Evolutionary conservation across 2,888 invertebrate genomes (phyloP), one percentile per base, ranked within the genome.

Genomic region (Monochamus alternatus): DNA sequence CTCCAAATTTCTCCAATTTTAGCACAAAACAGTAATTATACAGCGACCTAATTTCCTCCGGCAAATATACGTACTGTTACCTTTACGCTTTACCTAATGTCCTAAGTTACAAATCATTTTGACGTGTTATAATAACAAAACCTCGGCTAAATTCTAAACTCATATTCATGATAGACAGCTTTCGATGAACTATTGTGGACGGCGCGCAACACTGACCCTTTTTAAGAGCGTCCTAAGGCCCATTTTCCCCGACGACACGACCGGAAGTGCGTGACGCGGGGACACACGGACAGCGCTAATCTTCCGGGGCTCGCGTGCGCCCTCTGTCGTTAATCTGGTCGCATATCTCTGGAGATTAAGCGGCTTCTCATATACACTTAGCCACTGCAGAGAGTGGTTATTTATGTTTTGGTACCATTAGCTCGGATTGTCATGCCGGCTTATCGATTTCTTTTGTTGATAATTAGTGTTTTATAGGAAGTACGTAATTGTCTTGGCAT

Each of bases 241-340:
- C 77, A 73, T 74, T 73, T 76, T 66, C 52, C 68, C 31, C 52
- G 30, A 59, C 60, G 66, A 62, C 71, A 82, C 32, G 10, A 44
- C 63, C 85, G 87, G 87, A 87, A 86, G 86, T 87, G 87, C 87
- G 87, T 87, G 87, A 80, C 80, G 79, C 79, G 77, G 84, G 84
- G 86, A 85, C 86, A 86, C 85, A 85, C 85, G 86, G 86, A 87
- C 86, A 86, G 83, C 84, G 84, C 86, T 87, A 87, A 87, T 87
- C 87, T 87, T 86, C 86, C 85, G 86, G 86, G 80, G 81, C 80
- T 87, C 83, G 87, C 87, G 87, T 87, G 87, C 68, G 65, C 75
- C 69, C 76, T 76, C 84, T 84, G 80, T 81, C 83, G 84, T 80
- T 83, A 86, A 84, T 86, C 85, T 85, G 82, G 81, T 82, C 81